phyloP scores from a whole-genome alignment of 2,888 invertebrate genomes.

The Napeogenes sylphis region DNA sequence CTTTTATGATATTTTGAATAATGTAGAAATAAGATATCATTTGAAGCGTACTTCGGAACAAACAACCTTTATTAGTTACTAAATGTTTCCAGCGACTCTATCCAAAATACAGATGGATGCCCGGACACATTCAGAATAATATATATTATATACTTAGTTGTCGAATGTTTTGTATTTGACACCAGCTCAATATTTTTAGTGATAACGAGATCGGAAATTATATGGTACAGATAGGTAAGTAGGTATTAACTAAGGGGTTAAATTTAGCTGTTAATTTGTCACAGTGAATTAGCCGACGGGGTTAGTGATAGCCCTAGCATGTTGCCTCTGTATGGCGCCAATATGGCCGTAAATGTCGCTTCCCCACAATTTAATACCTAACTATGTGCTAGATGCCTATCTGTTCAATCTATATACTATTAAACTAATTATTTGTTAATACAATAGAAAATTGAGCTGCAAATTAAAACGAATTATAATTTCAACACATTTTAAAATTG shows the following conservation, averaged over 20 bases:
- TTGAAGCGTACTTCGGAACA: no score
- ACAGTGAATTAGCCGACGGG: slow-evolving; percentile 75
- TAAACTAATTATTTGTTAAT: slow-evolving; percentile 32
- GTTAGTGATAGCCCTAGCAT: slow-evolving; percentile 74
- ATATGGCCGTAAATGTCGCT: slow-evolving; percentile 73
- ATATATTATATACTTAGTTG: no score
- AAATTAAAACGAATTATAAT: slow-evolving; percentile 5
- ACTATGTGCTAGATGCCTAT: slow-evolving; percentile 61
- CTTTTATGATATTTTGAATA: no score
- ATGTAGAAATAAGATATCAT: no score
- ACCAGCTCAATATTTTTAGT: no score
- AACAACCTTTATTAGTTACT: no score
- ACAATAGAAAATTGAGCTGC: slow-evolving; percentile 18
- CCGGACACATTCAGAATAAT: no score
- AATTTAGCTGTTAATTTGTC: slow-evolving; percentile 76
- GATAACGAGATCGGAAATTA: slow-evolving; percentile 16
- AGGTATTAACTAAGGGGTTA: slow-evolving; percentile 46
- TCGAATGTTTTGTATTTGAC: no score
- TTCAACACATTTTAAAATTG: background rate
- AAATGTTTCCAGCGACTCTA: no score
- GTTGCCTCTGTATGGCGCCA: slow-evolving; percentile 72
- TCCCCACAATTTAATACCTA: slow-evolving; percentile 68
- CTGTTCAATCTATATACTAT: slow-evolving; percentile 42
- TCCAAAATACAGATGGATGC: no score
- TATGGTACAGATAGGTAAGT: slow-evolving; percentile 30